Percentiles rank a stretch among this genome's conserved stretches.
phyloP scores from a whole-genome alignment of 1,140 invertebrate genomes.

The Psilanteris sp. region DNA sequence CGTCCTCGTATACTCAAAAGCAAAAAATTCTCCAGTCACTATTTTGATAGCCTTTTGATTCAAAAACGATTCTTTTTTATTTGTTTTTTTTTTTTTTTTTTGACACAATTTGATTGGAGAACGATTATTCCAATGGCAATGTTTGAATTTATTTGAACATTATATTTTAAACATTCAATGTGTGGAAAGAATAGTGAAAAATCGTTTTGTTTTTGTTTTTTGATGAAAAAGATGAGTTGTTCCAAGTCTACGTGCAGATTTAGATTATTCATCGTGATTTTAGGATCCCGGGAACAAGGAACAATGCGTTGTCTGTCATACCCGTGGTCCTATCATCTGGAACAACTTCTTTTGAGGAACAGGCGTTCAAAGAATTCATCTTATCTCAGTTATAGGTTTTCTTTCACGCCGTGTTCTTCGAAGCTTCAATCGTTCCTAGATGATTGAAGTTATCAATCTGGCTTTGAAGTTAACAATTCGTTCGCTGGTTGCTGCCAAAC shows the following conservation, averaged over 20 bases:
- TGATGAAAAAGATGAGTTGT: constrained; percentile 12
- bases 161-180: not conserved
- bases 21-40: constrained; percentile 26
- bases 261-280: constrained; percentile 54
- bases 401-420: constrained; percentile 19
- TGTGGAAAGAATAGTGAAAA: constrained; percentile 8
- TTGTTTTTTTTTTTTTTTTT: too few species aligned
- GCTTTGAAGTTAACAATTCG: constrained; percentile 94
- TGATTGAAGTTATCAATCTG: constrained; percentile 91
- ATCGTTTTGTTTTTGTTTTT: constrained; percentile 3
- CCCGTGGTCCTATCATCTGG: constrained; percentile 70
- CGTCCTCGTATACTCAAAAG: constrained; percentile 2
- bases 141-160: constrained; percentile 6
- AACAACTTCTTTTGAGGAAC: constrained; percentile 5
- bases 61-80: not conserved
- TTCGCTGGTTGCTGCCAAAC: constrained; percentile 91
- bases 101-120: constrained; percentile 38
- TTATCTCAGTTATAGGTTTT: constrained; percentile 36
- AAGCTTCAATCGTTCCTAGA: constrained; percentile 79
- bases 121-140: constrained; percentile 19
- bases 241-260: constrained; percentile 11
- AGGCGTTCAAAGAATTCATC: constrained; percentile 1
- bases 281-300: constrained; percentile 77
- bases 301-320: constrained; percentile 71
- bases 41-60: constrained; percentile 8